Conservation (phyloP, 2,797 vertebrate species). For the Argyrosomus regius region DNA sequence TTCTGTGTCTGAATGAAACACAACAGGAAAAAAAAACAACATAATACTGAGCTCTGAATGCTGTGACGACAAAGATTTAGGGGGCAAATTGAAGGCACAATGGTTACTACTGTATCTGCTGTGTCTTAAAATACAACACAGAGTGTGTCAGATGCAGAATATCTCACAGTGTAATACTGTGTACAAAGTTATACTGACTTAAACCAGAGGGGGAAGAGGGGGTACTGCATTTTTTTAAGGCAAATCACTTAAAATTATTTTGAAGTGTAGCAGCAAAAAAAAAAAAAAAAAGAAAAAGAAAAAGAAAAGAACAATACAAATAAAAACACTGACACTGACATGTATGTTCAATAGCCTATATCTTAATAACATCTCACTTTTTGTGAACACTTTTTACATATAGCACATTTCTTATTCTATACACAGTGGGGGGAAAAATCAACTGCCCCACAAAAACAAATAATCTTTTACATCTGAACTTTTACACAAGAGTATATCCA, state of each 20-base stretch:
- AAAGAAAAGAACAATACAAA: conserved; percentile 69
- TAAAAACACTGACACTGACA: conserved; percentile 85
- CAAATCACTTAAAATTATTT: conserved; percentile 85
- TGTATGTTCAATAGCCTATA: conserved; percentile 88
- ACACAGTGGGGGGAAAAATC: conserved; percentile 71
- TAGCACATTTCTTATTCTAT: conserved; percentile 86
- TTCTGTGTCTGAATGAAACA: conserved; percentile 51
- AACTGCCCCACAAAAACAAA: conserved; percentile 72
- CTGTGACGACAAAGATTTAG: conserved; percentile 40
- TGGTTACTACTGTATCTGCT: conserved; percentile 65
- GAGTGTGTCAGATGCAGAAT: conserved; percentile 53
- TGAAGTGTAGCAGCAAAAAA: conserved; percentile 88
- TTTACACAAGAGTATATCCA: conserved; percentile 89
- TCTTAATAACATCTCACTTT: conserved; percentile 84
- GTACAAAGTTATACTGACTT: conserved; percentile 35
- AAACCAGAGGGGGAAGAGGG: conserved; percentile 49
- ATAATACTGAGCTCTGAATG: conserved; percentile 73
- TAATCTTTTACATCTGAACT: conserved; percentile 85
- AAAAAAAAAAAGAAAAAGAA: conserved; percentile 28
- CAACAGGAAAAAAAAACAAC: conserved; percentile 46
- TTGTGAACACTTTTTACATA: conserved; percentile 84
- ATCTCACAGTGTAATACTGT: conserved; percentile 62
- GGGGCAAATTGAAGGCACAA: conserved; percentile 76
- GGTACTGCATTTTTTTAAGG: conserved; percentile 88
- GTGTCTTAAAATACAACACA: conserved; percentile 36